Evolutionary conservation across 1,140 invertebrate genomes (phyloP).

Genomic region (Polyergus mexicanus): DNA sequence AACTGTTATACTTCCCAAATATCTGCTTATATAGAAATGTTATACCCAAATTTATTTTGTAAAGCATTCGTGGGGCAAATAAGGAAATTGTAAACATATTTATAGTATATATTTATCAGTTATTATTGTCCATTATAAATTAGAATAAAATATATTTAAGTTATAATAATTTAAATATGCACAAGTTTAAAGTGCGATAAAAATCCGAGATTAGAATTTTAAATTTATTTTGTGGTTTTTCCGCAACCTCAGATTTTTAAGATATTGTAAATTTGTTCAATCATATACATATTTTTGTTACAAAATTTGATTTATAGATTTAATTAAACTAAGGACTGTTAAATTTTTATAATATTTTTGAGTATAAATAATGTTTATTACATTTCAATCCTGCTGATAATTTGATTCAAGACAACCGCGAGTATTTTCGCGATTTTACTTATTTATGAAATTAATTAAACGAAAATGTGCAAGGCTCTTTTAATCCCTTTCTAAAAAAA

Average conservation of each 20-base stretch:
- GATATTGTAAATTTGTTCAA: background rate
- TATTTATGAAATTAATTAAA: background rate
- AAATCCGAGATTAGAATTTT: background rate
- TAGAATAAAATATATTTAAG: background rate
- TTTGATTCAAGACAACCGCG: background rate
- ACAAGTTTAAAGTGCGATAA: background rate
- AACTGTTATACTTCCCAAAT: background rate
- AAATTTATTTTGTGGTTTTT: background rate
- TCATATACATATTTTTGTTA: background rate
- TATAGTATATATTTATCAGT: background rate
- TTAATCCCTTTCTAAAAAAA: too few species aligned
- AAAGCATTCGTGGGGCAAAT: background rate
- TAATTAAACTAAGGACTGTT: background rate
- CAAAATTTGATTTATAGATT: background rate
- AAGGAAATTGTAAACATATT: constrained; percentile 4
- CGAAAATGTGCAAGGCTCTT: background rate
- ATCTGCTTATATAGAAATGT: background rate
- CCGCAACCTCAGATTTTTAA: background rate
- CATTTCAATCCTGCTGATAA: background rate
- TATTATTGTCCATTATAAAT: background rate
- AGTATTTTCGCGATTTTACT: background rate
- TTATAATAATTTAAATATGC: background rate
- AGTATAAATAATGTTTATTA: background rate
- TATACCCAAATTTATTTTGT: background rate
- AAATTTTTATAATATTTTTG: background rate